phyloP scores from a whole-genome alignment of 1,140 invertebrate genomes.

The Cotesia typhae region DNA sequence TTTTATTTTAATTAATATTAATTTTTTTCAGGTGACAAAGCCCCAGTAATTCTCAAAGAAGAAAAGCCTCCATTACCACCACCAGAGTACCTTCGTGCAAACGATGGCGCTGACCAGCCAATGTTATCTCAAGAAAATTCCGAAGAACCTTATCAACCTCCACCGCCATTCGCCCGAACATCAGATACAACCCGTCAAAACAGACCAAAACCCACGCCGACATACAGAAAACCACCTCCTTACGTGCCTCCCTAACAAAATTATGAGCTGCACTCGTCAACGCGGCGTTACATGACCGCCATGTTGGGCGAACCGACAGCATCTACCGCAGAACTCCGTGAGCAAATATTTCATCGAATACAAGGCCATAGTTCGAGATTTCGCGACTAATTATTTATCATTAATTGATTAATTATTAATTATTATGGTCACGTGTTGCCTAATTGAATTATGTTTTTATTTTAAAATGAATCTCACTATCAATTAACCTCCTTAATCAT shows the following conservation, averaged over 20 bases:
- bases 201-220: constrained; percentile 82
- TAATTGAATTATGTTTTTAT: too few relatives aligned
- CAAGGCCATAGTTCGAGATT: too few relatives aligned
- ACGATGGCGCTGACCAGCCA: constrained; percentile 63
- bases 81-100: constrained; percentile 75
- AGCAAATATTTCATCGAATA: constrained; percentile 56
- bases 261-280: constrained; percentile 51
- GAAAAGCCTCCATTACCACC: constrained; percentile 89
- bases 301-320: constrained; percentile 56
- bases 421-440: too few relatives aligned
- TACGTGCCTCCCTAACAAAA: constrained; percentile 88
- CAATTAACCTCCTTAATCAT: too few relatives aligned
- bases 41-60: constrained; percentile 90
- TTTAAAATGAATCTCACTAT: too few relatives aligned
- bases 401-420: too few relatives aligned
- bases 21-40: constrained; percentile 72
- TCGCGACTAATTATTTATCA: too few relatives aligned
- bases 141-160: constrained; percentile 70
- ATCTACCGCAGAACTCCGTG: constrained; percentile 53
- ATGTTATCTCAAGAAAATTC: constrained; percentile 64
- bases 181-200: constrained; percentile 73
- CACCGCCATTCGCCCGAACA: constrained; percentile 80
- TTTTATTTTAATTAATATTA: background rate
- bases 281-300: constrained; percentile 60
- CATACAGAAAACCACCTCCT: constrained; percentile 88